A percentile compares a stretch with the other conserved stretches of the same genome.
phyloP scores from a whole-genome alignment of 2,797 vertebrate species.

The Pseudochirops corinnae region DNA sequence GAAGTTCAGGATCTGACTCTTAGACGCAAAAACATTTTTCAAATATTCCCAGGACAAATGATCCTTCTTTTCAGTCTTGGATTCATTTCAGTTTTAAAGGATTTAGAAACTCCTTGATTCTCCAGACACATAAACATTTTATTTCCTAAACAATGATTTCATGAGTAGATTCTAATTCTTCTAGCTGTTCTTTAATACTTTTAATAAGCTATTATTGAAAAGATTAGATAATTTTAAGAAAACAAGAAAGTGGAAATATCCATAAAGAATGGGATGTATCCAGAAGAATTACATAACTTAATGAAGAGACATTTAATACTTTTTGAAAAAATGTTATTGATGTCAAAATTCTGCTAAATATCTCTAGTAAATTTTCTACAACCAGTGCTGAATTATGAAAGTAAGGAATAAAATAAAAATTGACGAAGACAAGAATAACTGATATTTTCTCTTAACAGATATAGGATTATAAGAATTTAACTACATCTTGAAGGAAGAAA shows the following conservation, averaged over 20 bases:
- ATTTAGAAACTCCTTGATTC: background rate
- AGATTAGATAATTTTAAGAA: background rate
- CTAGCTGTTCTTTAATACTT: background rate
- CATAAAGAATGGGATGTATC: background rate
- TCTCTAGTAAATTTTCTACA: background rate
- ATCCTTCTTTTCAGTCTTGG: background rate
- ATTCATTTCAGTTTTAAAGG: conserved; percentile 5
- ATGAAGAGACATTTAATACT: background rate
- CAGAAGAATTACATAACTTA: conserved; percentile 3
- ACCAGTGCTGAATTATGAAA: background rate
- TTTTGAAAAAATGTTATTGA: background rate
- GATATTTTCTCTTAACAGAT: background rate
- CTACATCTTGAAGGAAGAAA: background rate
- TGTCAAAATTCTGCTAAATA: background rate
- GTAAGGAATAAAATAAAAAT: background rate
- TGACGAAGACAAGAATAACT: background rate
- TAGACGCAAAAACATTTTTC: background rate
- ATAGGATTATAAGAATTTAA: background rate
- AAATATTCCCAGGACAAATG: background rate
- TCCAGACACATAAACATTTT: background rate
- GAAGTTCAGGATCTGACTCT: background rate
- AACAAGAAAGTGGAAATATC: background rate
- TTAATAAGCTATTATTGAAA: background rate
- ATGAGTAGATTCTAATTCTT: background rate
- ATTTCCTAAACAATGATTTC: background rate